These are phyloP conservation scores for Rhizomys pruinosus DNA, from an alignment of 2,113 vertebrate species.

Conservation along the genomic window DNA sequence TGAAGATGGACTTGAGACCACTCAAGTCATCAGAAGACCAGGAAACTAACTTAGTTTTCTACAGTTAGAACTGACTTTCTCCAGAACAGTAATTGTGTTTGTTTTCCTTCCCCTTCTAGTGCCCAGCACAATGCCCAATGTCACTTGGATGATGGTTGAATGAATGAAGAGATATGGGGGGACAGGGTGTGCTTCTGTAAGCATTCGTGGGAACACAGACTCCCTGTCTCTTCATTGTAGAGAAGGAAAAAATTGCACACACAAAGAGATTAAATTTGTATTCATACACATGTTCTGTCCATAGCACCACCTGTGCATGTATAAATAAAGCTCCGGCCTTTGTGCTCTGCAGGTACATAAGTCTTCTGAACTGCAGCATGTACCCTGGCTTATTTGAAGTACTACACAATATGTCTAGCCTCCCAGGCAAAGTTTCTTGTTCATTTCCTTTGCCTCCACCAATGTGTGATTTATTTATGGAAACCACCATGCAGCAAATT, in stretches of 20 bases:
- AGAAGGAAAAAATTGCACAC: background rate
- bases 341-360: constrained; percentile 13
- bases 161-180: constrained; percentile 46
- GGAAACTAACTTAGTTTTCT: background rate
- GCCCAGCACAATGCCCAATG: background rate
- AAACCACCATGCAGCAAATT: constrained; percentile 83
- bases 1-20: background rate
- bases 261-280: constrained; percentile 22
- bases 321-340: constrained; percentile 53
- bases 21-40: background rate
- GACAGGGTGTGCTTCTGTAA: background rate
- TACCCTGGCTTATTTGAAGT: constrained; percentile 81
- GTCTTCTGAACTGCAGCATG: constrained; percentile 84
- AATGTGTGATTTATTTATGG: constrained; percentile 85
- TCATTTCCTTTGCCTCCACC: constrained; percentile 82
- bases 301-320: background rate
- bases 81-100: background rate
- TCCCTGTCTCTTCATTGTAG: constrained; percentile 37
- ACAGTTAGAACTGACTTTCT: background rate
- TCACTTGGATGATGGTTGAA: background rate
- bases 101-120: background rate
- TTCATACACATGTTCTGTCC: background rate
- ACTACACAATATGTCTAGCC: constrained; percentile 77
- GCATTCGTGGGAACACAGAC: background rate
- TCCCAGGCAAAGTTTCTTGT: constrained; percentile 82